Conservation (phyloP, 2,113 vertebrate species). For the Aviceda subcristata region DNA sequence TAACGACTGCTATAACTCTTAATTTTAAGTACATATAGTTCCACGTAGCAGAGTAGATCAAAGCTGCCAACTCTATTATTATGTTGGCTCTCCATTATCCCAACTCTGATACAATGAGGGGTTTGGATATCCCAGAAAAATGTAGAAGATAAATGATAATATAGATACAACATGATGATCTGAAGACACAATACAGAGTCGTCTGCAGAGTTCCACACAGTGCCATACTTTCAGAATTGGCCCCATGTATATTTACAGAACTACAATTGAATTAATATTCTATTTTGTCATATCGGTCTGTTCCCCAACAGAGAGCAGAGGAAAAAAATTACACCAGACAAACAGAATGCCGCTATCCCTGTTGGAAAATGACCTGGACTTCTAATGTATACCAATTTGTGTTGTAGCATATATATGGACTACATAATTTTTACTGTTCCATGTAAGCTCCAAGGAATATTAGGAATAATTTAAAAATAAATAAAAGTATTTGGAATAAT, state of each 20-base stretch:
- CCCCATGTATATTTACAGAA: neutral
- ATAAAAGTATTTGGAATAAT: neutral
- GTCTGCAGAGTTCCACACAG: neutral
- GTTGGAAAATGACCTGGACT: neutral
- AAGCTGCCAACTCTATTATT: neutral
- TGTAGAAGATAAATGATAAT: neutral
- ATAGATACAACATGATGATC: neutral
- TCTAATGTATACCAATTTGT: neutral
- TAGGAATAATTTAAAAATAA: neutral
- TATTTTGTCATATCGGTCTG: neutral
- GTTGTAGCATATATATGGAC: rapidly evolving
- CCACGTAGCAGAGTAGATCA: neutral
- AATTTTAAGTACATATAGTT: neutral
- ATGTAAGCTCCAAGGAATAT: neutral
- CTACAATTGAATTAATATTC: neutral
- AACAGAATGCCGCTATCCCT: neutral
- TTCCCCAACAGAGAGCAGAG: neutral
- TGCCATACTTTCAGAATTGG: neutral
- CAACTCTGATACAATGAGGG: neutral
- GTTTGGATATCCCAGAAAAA: neutral
- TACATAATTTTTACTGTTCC: neutral
- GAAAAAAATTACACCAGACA: neutral
- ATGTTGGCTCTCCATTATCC: neutral
- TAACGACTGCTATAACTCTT: neutral
- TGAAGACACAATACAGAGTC: neutral